Base-by-base conservation (phyloP, 1,140 invertebrate genomes). In the Littorina saxatilis region DNA sequence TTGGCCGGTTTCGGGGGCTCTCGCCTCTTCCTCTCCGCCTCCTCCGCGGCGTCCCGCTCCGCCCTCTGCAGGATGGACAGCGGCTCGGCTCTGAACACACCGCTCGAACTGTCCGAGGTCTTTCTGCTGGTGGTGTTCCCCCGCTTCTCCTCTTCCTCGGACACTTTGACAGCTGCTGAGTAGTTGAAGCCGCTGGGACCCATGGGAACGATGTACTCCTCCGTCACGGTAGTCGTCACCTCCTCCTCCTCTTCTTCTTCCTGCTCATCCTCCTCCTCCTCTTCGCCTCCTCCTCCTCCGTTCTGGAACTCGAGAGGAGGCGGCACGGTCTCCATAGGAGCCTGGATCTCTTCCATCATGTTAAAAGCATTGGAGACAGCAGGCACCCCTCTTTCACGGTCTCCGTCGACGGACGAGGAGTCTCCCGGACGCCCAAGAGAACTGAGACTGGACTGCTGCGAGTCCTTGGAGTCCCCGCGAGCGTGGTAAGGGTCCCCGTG, bases 231-330 rank as follows among this genome's bases (percentile, higher is more conserved):
- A 50, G 77, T 80, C 23, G 80, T 61, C 35, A 84, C 82, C 68
- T 81, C 83, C 74, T 87, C 84, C 35, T 86, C 82, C 35, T 82
- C 81, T 27, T 81, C 83, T 27, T 80, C 83, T 0, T 70, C 55
- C 9, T 80, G 39, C 2, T 68, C 47, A n/a, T n/a, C n/a, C n/a
- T n/a, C n/a, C n/a, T 77, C 72, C 2, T 79, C 81, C 3, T 52
- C 37, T 0, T 78, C 55, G 29, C 47, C 55, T 17, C 7, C 43
- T 17, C 17, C 27, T 78, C 20, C 50, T 29, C 72, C 68, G 79
- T 85, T 85, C 47, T 85, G 83, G 74, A 90, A 90, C 50, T 88
- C 87, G 1, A 85, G 81, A 3, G 89, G 89, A 39, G 87, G 87
- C 17, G 86, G 72, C 32, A 90, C 72, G 13, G 79, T 87, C 32